phyloP scores from a whole-genome alignment of 2,113 vertebrate genomes.

The Pipa parva region DNA sequence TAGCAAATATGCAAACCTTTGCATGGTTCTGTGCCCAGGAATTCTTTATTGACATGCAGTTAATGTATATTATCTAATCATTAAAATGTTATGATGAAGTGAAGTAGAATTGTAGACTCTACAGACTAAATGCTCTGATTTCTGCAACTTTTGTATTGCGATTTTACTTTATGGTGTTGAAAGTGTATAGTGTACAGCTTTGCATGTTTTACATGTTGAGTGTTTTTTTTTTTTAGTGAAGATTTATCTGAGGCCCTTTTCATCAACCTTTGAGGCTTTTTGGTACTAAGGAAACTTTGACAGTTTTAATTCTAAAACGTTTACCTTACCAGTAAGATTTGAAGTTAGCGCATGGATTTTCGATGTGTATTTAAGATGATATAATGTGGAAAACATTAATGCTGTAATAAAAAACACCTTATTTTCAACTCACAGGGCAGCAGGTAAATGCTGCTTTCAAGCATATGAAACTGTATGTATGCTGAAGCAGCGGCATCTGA shows the following conservation, averaged over 20 bases:
- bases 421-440: neutral
- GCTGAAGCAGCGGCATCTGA: too few species aligned
- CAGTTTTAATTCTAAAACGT: conserved; percentile 26
- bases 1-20: conserved; percentile 79
- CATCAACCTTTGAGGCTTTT: conserved; percentile 6
- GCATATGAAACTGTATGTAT: neutral
- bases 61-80: conserved; percentile 49
- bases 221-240: neutral
- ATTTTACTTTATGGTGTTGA: conserved; percentile 16
- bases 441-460: neutral
- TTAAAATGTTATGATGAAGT: conserved; percentile 26
- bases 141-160: conserved; percentile 19
- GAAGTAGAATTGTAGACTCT: conserved; percentile 17
- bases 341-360: conserved; percentile 17
- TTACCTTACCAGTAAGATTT: conserved; percentile 9
- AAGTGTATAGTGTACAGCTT: conserved; percentile 6
- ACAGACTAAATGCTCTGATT: conserved; percentile 12
- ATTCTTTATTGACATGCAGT: conserved; percentile 51
- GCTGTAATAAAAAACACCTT: neutral
- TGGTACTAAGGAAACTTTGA: conserved; percentile 11
- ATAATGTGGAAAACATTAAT: neutral
- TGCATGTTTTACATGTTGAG: conserved; percentile 6
- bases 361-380: neutral
- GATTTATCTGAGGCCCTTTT: conserved; percentile 4
- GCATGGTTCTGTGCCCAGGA: conserved; percentile 54